A percentile compares a stretch with the other conserved stretches of the same genome.
These are phyloP conservation scores for Brenthis daphne DNA, from an alignment of 2,888 invertebrate species.

Conservation along the genomic window DNA sequence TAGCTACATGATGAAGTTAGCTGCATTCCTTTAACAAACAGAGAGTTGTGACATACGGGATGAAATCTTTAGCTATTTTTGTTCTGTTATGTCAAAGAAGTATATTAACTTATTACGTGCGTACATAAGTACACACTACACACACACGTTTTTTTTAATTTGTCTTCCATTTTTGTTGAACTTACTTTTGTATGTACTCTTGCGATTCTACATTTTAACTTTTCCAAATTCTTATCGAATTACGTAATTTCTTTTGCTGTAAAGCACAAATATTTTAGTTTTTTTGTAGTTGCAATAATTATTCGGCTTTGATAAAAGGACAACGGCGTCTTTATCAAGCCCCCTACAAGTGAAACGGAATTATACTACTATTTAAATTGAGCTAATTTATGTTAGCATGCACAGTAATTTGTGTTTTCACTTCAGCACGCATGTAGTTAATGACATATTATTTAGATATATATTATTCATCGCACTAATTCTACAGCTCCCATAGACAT, in stretches of 20 bases:
- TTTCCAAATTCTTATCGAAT: background rate
- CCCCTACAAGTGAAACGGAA: conserved; percentile 10
- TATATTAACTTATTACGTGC: too few relatives aligned
- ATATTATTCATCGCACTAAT: background rate
- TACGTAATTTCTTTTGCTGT: too few relatives aligned
- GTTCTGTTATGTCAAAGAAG: too few relatives aligned
- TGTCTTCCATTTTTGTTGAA: background rate
- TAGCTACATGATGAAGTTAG: too few relatives aligned
- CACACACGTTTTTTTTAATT: background rate
- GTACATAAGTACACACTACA: too few relatives aligned
- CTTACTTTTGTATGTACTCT: background rate
- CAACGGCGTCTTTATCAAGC: conserved; percentile 9
- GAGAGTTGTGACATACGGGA: too few relatives aligned
- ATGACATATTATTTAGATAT: background rate
- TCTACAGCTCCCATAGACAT: too few relatives aligned
- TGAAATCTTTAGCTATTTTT: too few relatives aligned
- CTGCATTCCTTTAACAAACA: too few relatives aligned
- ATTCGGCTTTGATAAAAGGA: conserved; percentile 7
- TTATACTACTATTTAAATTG: conserved; percentile 12
- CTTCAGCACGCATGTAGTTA: background rate
- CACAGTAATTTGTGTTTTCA: conserved; percentile 15
- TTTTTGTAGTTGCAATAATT: background rate
- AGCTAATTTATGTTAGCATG: conserved; percentile 11
- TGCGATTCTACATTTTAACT: background rate
- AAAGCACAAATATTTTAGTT: too few relatives aligned